A percentile compares a stretch with the other conserved stretches of the same genome.
Conservation (phyloP, 2,113 vertebrate genomes). For the Nyctereutes procyonoides region DNA sequence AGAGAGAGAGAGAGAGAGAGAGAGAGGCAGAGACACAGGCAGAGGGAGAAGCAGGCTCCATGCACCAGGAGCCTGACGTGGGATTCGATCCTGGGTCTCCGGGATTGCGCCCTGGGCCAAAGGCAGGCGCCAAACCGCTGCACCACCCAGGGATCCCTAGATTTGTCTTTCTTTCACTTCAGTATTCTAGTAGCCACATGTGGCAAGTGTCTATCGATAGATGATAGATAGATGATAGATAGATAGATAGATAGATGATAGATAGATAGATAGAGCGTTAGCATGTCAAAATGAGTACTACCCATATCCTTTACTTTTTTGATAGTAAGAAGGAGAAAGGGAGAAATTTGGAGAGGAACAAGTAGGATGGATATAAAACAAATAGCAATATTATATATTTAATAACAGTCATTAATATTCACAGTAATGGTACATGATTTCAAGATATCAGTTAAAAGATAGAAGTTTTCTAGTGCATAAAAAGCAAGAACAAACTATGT, state of each 20-base stretch:
- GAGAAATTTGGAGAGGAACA: background rate
- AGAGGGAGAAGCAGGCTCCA: no score
- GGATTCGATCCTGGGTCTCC: no score
- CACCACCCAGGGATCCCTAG: no score
- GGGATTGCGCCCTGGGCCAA: no score
- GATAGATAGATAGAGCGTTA: no score
- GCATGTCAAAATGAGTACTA: background rate
- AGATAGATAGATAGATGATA: no score
- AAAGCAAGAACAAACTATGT: background rate
- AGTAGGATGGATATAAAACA: background rate
- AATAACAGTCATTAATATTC: background rate
- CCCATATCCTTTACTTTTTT: background rate
- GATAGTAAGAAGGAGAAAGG: background rate
- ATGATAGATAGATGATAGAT: no score
- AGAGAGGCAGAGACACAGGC: no score
- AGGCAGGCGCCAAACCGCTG: no score
- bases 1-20: no score
- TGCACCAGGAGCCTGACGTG: no score
- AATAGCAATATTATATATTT: background rate
- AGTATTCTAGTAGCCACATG: background rate
- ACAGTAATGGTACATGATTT: background rate
- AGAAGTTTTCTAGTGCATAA: background rate
- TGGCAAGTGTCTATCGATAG: background rate
- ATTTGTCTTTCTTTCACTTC: background rate
- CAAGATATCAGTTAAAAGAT: background rate